Evolutionary conservation across 2,113 vertebrate genomes (phyloP).

Genomic region (Halichoerus grypus): DNA sequence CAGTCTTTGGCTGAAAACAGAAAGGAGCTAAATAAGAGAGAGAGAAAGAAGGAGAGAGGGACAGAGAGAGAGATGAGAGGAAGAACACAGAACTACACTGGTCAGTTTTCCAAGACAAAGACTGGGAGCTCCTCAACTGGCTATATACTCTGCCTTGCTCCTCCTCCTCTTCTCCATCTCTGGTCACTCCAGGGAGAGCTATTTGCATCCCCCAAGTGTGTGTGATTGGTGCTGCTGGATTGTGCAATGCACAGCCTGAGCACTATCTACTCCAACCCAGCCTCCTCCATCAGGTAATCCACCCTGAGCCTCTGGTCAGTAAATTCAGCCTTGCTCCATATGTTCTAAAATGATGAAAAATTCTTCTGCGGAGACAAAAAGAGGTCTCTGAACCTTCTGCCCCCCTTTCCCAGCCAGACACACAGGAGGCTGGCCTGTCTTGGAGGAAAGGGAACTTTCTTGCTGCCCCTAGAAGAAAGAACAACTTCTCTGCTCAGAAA

Average conservation of each 20-base stretch:
- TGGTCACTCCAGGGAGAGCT: not conserved
- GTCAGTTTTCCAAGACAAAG: slow-evolving; percentile 55
- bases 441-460: not conserved
- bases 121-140: not conserved
- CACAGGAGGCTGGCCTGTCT: not conserved
- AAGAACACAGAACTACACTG: not conserved
- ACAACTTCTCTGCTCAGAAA: not conserved
- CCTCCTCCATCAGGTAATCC: not conserved
- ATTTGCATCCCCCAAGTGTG: accelerated
- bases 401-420: not conserved
- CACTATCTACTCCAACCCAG: not conserved
- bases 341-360: not conserved
- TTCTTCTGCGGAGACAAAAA: not conserved
- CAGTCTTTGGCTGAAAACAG: slow-evolving; percentile 56
- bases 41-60: not conserved
- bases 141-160: not conserved
- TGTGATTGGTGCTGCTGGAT: not conserved
- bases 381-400: not conserved
- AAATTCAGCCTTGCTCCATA: not conserved
- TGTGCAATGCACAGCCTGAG: not conserved
- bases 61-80: not conserved
- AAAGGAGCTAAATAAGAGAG: not conserved
- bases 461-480: slow-evolving; percentile 33
- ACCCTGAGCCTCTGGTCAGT: not conserved
- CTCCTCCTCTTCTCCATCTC: not conserved